A percentile compares a stretch with the other conserved stretches of the same genome.
Conservation (phyloP, 2,113 vertebrate genomes). For the Cottus gobio region DNA sequence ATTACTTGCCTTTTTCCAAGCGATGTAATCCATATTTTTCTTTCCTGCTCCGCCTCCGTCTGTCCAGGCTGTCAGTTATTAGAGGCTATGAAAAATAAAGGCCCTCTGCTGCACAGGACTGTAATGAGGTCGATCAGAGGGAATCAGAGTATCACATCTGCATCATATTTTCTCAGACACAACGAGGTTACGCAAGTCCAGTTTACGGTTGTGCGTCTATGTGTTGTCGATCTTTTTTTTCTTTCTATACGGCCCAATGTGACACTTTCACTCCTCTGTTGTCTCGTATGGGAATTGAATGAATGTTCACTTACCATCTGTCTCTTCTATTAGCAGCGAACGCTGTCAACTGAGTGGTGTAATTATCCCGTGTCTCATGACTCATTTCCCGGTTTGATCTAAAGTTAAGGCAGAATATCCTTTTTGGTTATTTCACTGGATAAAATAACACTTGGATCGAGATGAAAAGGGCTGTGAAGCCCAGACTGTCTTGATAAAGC, state of each 20-base stretch:
- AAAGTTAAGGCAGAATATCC: conserved; percentile 65
- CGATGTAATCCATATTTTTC: conserved; percentile 54
- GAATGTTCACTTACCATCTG: conserved; percentile 68
- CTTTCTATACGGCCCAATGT: conserved; percentile 27
- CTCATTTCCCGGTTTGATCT: conserved; percentile 67
- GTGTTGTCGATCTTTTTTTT: background rate
- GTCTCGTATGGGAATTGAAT: conserved; percentile 58
- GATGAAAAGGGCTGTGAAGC: conserved; percentile 59
- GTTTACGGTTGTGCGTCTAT: conserved; percentile 25
- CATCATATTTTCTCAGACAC: conserved; percentile 41
- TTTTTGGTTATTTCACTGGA: conserved; percentile 61
- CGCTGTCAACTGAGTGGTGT: conserved; percentile 57
- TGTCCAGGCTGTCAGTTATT: conserved; percentile 45
- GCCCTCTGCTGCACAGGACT: conserved; percentile 39
- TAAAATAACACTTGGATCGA: conserved; percentile 39
- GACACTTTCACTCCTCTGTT: conserved; percentile 39
- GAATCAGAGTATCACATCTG: conserved; percentile 22
- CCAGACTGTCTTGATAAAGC: conserved; percentile 40
- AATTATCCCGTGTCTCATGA: conserved; percentile 64
- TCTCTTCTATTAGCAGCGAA: conserved; percentile 61
- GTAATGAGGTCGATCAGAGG: conserved; percentile 38
- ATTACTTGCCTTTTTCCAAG: conserved; percentile 41
- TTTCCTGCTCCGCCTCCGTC: conserved; percentile 16
- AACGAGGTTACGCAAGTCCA: conserved; percentile 42
- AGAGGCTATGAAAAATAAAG: conserved; percentile 60